Percentiles rank a stretch among this genome's conserved stretches.
These are phyloP conservation scores for Chloroceryle amazona DNA, from an alignment of 2,797 vertebrate species.

Conservation along the genomic window DNA sequence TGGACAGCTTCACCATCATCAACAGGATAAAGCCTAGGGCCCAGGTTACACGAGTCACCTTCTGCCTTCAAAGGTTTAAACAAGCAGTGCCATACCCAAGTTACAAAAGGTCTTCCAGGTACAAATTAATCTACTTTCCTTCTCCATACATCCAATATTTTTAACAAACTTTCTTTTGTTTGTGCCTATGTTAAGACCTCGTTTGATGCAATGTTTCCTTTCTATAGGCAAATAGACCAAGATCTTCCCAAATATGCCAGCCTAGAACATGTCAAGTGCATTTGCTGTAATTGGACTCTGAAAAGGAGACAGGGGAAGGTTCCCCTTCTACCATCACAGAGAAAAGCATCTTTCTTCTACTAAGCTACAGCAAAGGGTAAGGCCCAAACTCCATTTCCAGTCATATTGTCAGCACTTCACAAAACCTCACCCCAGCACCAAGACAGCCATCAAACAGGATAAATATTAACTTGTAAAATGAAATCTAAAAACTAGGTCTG, in stretches of 20 bases:
- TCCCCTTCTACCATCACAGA: not conserved
- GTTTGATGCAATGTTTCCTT: not conserved
- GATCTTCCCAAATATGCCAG: not conserved
- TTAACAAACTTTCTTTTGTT: not conserved
- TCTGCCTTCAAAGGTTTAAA: not conserved
- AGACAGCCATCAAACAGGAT: slow-evolving; percentile 23
- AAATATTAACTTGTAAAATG: slow-evolving; percentile 16
- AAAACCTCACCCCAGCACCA: not conserved
- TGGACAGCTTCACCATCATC: not conserved
- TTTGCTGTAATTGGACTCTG: not conserved
- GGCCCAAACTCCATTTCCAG: not conserved
- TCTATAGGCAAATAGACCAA: not conserved
- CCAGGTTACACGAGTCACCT: not conserved
- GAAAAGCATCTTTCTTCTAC: not conserved
- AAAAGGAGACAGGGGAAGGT: not conserved
- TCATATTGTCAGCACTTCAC: not conserved
- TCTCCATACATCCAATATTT: not conserved
- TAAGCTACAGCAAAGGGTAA: not conserved
- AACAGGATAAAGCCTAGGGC: not conserved
- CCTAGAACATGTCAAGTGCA: not conserved
- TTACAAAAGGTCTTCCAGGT: not conserved
- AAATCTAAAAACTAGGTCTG: slow-evolving; percentile 40
- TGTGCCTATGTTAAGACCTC: not conserved
- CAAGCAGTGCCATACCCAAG: not conserved
- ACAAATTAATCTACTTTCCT: not conserved